Conservation (phyloP, 1,140 invertebrate species). For the Aphaenogaster rudis region DNA sequence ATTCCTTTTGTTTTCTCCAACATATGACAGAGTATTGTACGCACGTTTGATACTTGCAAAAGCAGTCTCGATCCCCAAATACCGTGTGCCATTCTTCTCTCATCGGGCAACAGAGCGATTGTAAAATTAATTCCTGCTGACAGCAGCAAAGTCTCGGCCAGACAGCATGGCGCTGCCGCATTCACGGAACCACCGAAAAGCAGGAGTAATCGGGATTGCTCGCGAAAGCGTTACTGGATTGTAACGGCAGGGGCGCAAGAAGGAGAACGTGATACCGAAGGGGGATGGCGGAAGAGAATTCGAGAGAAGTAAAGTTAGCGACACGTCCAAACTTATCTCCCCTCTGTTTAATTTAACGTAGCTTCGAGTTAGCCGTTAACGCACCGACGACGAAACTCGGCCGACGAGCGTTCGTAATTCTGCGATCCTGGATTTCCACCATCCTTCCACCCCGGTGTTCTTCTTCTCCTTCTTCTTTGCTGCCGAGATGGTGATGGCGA, state of each 20-base stretch:
- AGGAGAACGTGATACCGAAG: slow-evolving; percentile 4
- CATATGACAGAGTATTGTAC: too few relatives aligned
- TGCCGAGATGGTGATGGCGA: background rate
- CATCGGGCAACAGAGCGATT: slow-evolving; percentile 31
- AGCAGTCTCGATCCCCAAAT: background rate
- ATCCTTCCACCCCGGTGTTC: background rate
- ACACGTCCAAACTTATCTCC: slow-evolving; percentile 84
- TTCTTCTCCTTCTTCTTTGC: slow-evolving; percentile 23
- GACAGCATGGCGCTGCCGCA: slow-evolving; percentile 41
- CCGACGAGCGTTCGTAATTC: slow-evolving; percentile 77
- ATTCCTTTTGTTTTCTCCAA: background rate
- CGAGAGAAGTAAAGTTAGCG: slow-evolving; percentile 81
- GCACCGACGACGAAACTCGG: slow-evolving; percentile 76
- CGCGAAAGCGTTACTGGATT: slow-evolving; percentile 56
- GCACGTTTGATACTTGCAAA: background rate
- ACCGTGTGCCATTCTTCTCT: slow-evolving; percentile 1
- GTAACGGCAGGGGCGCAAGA: slow-evolving; percentile 44
- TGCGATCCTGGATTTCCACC: slow-evolving; percentile 65
- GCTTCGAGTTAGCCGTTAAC: slow-evolving; percentile 84
- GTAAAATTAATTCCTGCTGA: slow-evolving; percentile 61
- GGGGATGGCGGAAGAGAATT: slow-evolving; percentile 52
- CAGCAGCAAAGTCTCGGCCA: slow-evolving; percentile 33
- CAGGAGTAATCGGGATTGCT: slow-evolving; percentile 60
- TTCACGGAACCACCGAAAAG: slow-evolving; percentile 64
- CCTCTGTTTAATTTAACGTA: slow-evolving; percentile 85